phyloP scores from a whole-genome alignment of 2,113 vertebrate genomes.

The Telmatochromis sp. region DNA sequence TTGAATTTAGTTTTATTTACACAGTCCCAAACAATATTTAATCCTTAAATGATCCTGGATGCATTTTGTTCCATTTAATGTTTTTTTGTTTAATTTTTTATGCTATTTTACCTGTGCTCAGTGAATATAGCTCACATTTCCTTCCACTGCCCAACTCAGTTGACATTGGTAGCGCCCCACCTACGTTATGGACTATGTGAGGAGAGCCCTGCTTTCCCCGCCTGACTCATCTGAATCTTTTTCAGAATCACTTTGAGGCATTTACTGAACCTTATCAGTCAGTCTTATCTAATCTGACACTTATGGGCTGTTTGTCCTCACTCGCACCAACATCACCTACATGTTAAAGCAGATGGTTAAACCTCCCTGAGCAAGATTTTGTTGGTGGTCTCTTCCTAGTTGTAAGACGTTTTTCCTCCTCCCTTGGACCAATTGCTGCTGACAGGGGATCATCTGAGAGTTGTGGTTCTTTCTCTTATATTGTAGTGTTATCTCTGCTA shows the following conservation, averaged over 20 bases:
- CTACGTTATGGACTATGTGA: not conserved
- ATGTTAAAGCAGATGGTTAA: not conserved
- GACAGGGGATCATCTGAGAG: not conserved
- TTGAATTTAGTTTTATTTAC: not conserved
- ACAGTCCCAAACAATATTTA: not conserved
- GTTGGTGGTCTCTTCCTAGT: not conserved
- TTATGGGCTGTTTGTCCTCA: not conserved
- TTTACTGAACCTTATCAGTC: not conserved
- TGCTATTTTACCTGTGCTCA: not conserved
- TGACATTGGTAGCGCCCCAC: rapidly evolving
- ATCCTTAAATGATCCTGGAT: not conserved
- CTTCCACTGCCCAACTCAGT: not conserved
- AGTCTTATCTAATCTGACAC: not conserved
- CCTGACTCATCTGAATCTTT: rapidly evolving
- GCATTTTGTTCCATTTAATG: not conserved
- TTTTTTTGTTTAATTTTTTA: not conserved
- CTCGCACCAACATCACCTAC: not conserved
- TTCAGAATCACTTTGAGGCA: not conserved
- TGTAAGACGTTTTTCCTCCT: not conserved
- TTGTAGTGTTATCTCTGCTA: not conserved
- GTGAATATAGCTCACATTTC: not conserved
- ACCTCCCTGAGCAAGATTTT: not conserved
- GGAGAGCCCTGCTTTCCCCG: not conserved
- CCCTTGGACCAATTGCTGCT: not conserved
- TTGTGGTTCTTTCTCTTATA: not conserved